phyloP scores from a whole-genome alignment of 1,140 invertebrate species.

The Bathynomus jamesi region DNA sequence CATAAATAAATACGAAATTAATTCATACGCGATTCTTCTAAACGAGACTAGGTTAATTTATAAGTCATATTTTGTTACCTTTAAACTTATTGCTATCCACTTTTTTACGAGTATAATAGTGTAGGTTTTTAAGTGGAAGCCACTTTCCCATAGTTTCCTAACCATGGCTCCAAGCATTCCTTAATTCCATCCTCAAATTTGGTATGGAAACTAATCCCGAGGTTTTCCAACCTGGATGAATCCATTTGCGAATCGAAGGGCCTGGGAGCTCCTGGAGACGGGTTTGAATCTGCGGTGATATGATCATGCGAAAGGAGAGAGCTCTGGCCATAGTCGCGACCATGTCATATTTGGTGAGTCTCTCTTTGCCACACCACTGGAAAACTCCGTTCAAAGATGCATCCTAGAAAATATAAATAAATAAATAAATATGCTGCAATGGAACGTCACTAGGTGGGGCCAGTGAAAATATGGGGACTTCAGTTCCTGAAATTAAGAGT shows the following conservation, averaged over 20 bases:
- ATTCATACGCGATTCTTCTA: no score
- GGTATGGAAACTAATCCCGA: slow-evolving; percentile 45
- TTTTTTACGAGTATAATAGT: no score
- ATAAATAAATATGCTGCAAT: no score
- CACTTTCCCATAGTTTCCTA: background rate
- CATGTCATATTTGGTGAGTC: slow-evolving; percentile 54
- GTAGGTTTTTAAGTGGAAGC: no score
- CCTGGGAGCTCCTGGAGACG: slow-evolving; percentile 41
- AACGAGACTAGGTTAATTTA: no score
- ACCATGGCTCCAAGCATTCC: slow-evolving; percentile 26
- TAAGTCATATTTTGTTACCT: no score
- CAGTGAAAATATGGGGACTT: no score
- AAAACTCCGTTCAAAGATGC: slow-evolving; percentile 43
- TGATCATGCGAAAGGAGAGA: slow-evolving; percentile 45
- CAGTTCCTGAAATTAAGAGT: no score
- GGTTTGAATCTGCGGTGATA: slow-evolving; percentile 41
- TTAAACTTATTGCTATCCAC: no score
- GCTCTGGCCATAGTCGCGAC: slow-evolving; percentile 46
- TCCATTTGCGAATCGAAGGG: slow-evolving; percentile 48
- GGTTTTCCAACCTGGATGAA: slow-evolving; percentile 42
- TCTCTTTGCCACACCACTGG: slow-evolving; percentile 50
- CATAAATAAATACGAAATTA: no score
- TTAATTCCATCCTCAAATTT: slow-evolving; percentile 45
- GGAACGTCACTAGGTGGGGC: no score
- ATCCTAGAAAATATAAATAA: slow-evolving; percentile 8